Evolutionary conservation across 2,113 vertebrate species (phyloP), one percentile per base, ranked within the genome.

Genomic region (Chionomys nivalis): DNA sequence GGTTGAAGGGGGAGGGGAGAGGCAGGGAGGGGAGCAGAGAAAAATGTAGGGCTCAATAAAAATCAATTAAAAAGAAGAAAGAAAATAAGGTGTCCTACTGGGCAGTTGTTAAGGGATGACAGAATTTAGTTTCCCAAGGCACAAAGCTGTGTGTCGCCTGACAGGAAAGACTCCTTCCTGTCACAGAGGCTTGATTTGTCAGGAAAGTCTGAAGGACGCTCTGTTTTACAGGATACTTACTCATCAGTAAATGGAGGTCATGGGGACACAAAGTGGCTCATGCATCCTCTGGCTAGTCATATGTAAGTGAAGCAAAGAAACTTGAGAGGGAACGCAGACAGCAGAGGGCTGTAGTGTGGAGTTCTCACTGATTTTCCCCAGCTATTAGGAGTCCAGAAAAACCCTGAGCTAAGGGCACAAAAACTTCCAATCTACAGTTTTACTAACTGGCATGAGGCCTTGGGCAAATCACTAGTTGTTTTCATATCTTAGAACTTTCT

Each of bases 121-220:
- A 94, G 75, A 85, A 63, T 97, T 97, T 88, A 86, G 85, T 72
- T 89, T 66, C 68, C 96, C 63, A 47, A 79, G 92, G 75, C 94
- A 93, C 63, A 89, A 47, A n/a, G 68, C 92, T 97, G 5, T 95
- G 92, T 95, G 91, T 91, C 68, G 49, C 39, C 88, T 97, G 94
- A 86, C 89, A 97, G 73, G 95, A 86, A 96, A 92, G 87, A 98
- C 96, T n/a, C 61, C 83, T 94, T 16, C 0, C 73, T 93, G 93
- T 97, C 93, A 97, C 44, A 89, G 52, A 93, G 94, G 58, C 96
- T 96, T 98, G 90, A 96, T 94, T 97, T 95, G 87, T 76, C 79
- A 90, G 89, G 82, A 63, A 97, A 75, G 44, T 90, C 82, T 73
- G 85, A 98, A 97, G 95, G 94, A 93, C 90, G 36, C 5, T 91